Conservation (phyloP, 2,113 vertebrate genomes). For the Bos indicus region DNA sequence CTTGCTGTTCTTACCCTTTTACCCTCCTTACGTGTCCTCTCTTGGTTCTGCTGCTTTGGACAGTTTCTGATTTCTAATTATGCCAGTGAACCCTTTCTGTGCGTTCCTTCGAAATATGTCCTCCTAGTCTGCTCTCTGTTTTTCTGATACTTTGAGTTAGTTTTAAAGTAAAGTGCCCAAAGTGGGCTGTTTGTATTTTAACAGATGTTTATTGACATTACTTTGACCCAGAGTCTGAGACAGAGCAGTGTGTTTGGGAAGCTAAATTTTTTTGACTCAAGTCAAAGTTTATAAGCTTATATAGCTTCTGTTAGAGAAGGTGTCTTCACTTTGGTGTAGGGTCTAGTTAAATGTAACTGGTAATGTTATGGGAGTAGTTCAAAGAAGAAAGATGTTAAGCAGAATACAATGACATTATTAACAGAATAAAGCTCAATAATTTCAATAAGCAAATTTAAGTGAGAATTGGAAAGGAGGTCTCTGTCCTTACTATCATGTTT, state of each 20-base stretch:
- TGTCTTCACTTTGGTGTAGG: not conserved
- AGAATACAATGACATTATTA: not conserved
- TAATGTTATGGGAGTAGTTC: not conserved
- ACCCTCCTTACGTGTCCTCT: not conserved
- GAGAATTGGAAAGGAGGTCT: not conserved
- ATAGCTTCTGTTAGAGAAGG: not conserved
- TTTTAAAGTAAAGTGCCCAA: not conserved
- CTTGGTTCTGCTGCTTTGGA: not conserved
- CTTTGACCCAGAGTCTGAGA: not conserved
- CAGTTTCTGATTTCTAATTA: not conserved
- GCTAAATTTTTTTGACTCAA: not conserved
- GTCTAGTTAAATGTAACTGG: not conserved
- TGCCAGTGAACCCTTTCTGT: not conserved
- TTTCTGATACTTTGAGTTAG: not conserved
- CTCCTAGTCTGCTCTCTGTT: not conserved
- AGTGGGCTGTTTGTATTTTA: not conserved
- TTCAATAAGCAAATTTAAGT: not conserved
- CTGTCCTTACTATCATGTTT: not conserved
- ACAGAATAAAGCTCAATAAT: not conserved
- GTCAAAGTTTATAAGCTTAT: not conserved
- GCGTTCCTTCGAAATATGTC: not conserved
- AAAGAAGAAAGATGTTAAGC: conserved; percentile 3
- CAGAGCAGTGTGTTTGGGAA: not conserved
- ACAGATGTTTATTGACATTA: not conserved
- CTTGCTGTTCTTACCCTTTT: not conserved